Evolutionary conservation across 2,113 vertebrate species (phyloP).

Genomic region (Lucifuga dentata): DNA sequence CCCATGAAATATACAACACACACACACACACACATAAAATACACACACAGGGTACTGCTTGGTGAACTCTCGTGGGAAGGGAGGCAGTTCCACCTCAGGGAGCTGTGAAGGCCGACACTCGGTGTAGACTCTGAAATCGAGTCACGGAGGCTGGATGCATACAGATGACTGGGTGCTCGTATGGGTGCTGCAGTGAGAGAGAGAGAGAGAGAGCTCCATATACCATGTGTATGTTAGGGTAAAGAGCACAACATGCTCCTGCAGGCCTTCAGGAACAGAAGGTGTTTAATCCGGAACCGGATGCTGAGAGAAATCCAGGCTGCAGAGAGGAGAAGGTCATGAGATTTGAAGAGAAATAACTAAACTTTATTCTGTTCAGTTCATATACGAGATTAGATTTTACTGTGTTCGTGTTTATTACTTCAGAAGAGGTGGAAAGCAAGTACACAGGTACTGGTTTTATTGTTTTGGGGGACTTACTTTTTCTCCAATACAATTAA

Average conservation of each 20-base stretch:
- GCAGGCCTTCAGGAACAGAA: slow-evolving; percentile 28
- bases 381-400: no score
- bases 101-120: slow-evolving; percentile 62
- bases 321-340: slow-evolving; percentile 7
- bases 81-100: slow-evolving; percentile 69
- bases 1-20: slow-evolving; percentile 17
- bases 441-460: no score
- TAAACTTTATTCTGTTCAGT: no score
- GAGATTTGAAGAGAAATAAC: neutral
- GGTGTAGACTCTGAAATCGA: slow-evolving; percentile 23
- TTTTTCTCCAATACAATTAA: no score
- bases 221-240: slow-evolving; percentile 18
- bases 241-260: slow-evolving; percentile 26
- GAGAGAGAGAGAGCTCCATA: neutral
- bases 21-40: slow-evolving; percentile 7
- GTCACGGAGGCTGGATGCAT: slow-evolving; percentile 28
- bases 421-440: no score
- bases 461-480: no score
- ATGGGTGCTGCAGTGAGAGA: neutral
- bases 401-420: no score
- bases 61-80: slow-evolving; percentile 43
- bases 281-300: slow-evolving; percentile 11
- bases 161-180: slow-evolving; percentile 49
- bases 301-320: neutral
- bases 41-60: slow-evolving; percentile 34